These are phyloP conservation scores for Sesamia nonagrioides DNA, from an alignment of 1,140 invertebrate genomes.

Conservation along the genomic window DNA sequence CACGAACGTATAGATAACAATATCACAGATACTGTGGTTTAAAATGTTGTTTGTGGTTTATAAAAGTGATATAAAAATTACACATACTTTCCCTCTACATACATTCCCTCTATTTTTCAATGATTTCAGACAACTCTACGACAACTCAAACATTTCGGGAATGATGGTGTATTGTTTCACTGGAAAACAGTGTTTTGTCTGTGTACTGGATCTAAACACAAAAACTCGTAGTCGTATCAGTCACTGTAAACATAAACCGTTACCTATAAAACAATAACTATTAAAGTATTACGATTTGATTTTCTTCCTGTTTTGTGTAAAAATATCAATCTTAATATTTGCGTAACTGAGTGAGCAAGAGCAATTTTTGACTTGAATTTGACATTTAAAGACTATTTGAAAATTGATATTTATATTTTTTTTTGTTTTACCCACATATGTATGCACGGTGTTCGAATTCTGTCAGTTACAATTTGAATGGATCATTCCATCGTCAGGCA, in stretches of 20 bases:
- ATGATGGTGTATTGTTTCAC: neutral
- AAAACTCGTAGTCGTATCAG: neutral
- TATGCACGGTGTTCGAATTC: slow-evolving; percentile 1
- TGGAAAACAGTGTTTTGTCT: neutral
- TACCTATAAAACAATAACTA: neutral
- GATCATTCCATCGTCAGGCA: slow-evolving; percentile 70
- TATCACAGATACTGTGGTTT: too few species aligned
- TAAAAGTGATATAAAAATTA: neutral
- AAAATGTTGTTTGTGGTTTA: neutral
- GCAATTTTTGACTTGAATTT: neutral
- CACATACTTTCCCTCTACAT: neutral
- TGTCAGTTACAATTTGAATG: slow-evolving; percentile 57
- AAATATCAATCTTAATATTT: too few species aligned
- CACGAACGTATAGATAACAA: neutral
- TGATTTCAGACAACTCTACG: too few species aligned
- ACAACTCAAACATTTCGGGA: too few species aligned
- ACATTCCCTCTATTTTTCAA: too few species aligned
- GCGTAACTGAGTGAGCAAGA: neutral
- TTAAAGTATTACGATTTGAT: neutral
- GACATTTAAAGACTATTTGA: neutral
- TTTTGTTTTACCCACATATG: slow-evolving; percentile 63
- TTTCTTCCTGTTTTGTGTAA: neutral
- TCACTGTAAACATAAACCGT: neutral
- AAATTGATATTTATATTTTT: neutral
- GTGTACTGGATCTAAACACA: neutral